phyloP scores from a whole-genome alignment of 1,140 invertebrate species.

The Diploscapter pachys region DNA sequence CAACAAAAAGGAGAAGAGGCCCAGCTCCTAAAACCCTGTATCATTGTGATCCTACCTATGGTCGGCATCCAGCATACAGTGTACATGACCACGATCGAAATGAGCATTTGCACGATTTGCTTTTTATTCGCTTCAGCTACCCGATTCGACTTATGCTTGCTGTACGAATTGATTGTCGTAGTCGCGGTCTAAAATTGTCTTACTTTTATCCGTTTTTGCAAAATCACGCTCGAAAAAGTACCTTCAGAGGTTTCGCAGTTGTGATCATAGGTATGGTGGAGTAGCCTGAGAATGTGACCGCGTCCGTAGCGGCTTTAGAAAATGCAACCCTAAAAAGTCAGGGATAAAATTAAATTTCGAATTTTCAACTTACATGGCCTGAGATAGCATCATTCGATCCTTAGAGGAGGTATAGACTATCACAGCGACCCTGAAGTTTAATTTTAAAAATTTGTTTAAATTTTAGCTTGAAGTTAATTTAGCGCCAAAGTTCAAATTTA shows the following conservation, averaged over 20 bases:
- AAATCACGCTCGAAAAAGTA: no score
- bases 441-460: no score
- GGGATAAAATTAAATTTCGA: no score
- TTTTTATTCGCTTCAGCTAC: slow-evolving; percentile 42
- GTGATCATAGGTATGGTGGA: slow-evolving; percentile 36
- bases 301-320: slow-evolving; percentile 39
- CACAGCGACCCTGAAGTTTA: slow-evolving; percentile 23
- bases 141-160: slow-evolving; percentile 23
- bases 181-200: slow-evolving; percentile 5
- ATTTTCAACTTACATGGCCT: slow-evolving; percentile 35
- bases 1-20: no score
- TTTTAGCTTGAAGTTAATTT: no score
- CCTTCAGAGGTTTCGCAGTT: slow-evolving; percentile 19
- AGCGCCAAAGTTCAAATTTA: no score
- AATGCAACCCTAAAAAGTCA: slow-evolving; percentile 35
- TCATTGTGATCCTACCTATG: slow-evolving; percentile 19
- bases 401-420: slow-evolving; percentile 44
- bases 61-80: slow-evolving; percentile 70
- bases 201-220: no score
- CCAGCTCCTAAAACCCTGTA: no score
- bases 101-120: slow-evolving; percentile 71
- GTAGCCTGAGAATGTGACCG: slow-evolving; percentile 41
- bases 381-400: slow-evolving; percentile 34
- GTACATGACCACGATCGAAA: slow-evolving; percentile 71
- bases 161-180: slow-evolving; percentile 25